Conservation (phyloP, 2,113 vertebrate genomes). For the Columbina picui region DNA sequence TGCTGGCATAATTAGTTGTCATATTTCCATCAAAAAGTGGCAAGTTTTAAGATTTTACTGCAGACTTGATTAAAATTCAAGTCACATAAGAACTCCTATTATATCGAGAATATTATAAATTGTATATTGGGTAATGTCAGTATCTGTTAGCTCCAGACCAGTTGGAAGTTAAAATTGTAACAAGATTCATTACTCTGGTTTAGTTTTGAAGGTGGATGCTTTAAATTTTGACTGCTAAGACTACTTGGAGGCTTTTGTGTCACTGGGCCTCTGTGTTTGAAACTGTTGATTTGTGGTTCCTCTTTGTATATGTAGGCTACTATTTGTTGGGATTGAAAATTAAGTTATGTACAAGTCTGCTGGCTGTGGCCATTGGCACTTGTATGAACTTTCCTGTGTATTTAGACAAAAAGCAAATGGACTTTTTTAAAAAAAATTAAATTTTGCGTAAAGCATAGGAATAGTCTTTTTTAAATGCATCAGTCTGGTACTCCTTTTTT, state of each 20-base stretch:
- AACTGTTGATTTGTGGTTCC: neutral
- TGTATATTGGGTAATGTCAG: neutral
- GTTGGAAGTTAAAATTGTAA: neutral
- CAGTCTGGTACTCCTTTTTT: neutral
- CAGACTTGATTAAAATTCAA: neutral
- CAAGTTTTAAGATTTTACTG: neutral
- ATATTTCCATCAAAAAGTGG: neutral
- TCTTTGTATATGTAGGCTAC: neutral
- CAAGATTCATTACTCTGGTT: neutral
- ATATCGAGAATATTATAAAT: neutral
- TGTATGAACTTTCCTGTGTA: neutral
- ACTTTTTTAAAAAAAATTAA: neutral
- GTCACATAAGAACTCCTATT: neutral
- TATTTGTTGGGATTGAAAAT: neutral
- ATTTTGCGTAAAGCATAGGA: neutral
- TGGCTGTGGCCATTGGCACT: neutral
- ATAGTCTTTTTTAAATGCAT: neutral
- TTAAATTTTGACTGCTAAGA: neutral
- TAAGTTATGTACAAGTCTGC: neutral
- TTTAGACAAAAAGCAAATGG: neutral
- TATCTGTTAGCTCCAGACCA: neutral
- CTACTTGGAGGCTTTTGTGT: neutral
- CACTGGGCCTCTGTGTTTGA: neutral
- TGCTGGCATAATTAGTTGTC: neutral
- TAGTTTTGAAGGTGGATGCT: neutral